phyloP scores from a whole-genome alignment of 2,113 vertebrate species.

The Xenopus borealis region DNA sequence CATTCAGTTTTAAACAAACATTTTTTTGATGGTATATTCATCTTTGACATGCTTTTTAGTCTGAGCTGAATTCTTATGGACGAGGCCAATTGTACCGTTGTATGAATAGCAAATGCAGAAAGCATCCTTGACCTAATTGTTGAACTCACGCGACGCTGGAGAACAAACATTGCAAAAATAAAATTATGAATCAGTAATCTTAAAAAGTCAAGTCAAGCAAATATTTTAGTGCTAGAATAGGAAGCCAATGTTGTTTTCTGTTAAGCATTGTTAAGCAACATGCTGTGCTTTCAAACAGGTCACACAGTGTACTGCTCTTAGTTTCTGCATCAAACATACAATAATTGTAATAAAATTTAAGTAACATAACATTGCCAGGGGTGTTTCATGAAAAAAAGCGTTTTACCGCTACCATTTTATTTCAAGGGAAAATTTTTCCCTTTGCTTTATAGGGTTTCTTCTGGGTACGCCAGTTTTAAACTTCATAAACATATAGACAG shows the following conservation, averaged over 20 bases:
- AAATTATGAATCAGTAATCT: background rate
- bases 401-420: too few species aligned
- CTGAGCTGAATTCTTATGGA: background rate
- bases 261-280: too few species aligned
- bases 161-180: constrained; percentile 3
- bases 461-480: too few species aligned
- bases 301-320: background rate
- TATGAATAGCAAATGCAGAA: constrained; percentile 9
- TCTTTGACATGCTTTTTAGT: background rate
- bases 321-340: too few species aligned
- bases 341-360: too few species aligned
- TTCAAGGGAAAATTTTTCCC: too few species aligned
- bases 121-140: constrained; percentile 11
- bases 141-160: constrained; percentile 5
- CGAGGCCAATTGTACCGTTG: background rate
- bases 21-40: background rate
- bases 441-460: too few species aligned
- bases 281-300: background rate
- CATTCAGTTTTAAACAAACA: background rate
- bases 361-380: too few species aligned
- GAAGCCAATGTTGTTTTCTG: too few species aligned
- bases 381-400: too few species aligned
- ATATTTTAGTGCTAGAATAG: background rate
- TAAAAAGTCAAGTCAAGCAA: background rate
- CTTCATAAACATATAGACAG: too few species aligned